Evolutionary conservation across 2,113 vertebrate species (phyloP), one percentile per base, ranked within the genome.

Genomic region (Lasiurus cinereus): DNA sequence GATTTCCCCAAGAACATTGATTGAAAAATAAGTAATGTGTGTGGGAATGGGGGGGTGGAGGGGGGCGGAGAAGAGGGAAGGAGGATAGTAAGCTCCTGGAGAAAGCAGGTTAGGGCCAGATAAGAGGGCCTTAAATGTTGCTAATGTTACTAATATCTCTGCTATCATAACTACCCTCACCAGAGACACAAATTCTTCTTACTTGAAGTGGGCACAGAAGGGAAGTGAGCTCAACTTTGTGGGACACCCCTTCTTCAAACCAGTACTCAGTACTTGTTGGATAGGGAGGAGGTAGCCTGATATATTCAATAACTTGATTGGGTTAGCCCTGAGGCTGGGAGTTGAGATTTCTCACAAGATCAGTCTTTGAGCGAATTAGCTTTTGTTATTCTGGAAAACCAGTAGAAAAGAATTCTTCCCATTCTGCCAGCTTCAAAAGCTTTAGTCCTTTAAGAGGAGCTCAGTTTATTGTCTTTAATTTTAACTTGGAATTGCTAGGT

Each of bases 31-130:
- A 94, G 74, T 76, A 46, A 36, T 39, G 48, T 76, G 64, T 54
- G 83, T 39, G 39, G 56, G 31, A 21, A 46, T 8, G 14, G 54
- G 54, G 6, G 54, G 54, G 19, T 6, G 54, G 19, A n/a, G 54
- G 19, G 2, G 21, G 19, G 21, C 7, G 19, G 56, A 10, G 74
- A 92, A 39, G 39, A 39, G 39, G 39, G 39, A 39, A 39, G 39
- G 39, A 39, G 39, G 39, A 39, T 39, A 39, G 91, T 93, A 94
- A 94, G 29, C 46, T 73, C 69, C 54, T 73, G 8, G 12, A 56
- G 48, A 67, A 96, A 88, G 72, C 31, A 94, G 72, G 64, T 82
- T 90, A 90, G 86, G 48, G 82, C 39, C 48, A 90, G 94, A 94
- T 88, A 87, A 83, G 92, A 92, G n/a, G 80, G 48, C 69, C 50